These are phyloP conservation scores for Takifugu bimaculatus DNA, from an alignment of 2,113 vertebrate genomes.

Conservation along the genomic window DNA sequence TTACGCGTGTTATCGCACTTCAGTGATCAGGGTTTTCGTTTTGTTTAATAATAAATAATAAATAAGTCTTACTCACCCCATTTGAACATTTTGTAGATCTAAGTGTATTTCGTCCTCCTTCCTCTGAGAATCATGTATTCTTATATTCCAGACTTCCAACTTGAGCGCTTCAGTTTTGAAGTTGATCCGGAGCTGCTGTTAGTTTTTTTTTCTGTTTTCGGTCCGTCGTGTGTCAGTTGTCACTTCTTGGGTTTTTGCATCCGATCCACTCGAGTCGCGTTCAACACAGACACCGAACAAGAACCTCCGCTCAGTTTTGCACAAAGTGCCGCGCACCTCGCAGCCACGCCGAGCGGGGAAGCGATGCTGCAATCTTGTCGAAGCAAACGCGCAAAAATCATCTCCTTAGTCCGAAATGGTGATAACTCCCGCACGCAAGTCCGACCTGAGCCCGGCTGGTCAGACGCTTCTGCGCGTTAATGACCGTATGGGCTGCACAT, in stretches of 20 bases:
- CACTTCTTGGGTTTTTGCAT: slow-evolving; percentile 33
- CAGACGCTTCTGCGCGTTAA: slow-evolving; percentile 37
- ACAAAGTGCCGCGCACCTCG: slow-evolving; percentile 45
- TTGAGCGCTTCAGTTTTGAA: slow-evolving; percentile 53
- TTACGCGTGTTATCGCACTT: neutral
- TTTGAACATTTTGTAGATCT: slow-evolving; percentile 75
- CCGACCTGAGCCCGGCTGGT: slow-evolving; percentile 20
- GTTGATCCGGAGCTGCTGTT: slow-evolving; percentile 45
- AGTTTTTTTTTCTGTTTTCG: slow-evolving; percentile 2
- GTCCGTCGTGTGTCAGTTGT: slow-evolving; percentile 41
- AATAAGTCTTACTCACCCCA: slow-evolving; percentile 63
- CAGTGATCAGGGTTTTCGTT: neutral
- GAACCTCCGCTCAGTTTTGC: slow-evolving; percentile 17
- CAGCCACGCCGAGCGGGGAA: slow-evolving; percentile 4
- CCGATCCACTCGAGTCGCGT: slow-evolving; percentile 12
- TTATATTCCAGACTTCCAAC: slow-evolving; percentile 71
- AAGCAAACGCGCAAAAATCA: slow-evolving; percentile 16
- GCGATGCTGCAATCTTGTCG: slow-evolving; percentile 21
- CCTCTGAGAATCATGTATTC: slow-evolving; percentile 70
- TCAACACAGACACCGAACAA: slow-evolving; percentile 16
- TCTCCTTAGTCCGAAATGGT: slow-evolving; percentile 18
- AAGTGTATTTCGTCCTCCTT: slow-evolving; percentile 53
- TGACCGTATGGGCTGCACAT: slow-evolving; percentile 23
- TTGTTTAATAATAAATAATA: neutral
- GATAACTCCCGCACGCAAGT: slow-evolving; percentile 40